phyloP scores from a whole-genome alignment of 1,140 invertebrate genomes.

The Nasonia vitripennis region DNA sequence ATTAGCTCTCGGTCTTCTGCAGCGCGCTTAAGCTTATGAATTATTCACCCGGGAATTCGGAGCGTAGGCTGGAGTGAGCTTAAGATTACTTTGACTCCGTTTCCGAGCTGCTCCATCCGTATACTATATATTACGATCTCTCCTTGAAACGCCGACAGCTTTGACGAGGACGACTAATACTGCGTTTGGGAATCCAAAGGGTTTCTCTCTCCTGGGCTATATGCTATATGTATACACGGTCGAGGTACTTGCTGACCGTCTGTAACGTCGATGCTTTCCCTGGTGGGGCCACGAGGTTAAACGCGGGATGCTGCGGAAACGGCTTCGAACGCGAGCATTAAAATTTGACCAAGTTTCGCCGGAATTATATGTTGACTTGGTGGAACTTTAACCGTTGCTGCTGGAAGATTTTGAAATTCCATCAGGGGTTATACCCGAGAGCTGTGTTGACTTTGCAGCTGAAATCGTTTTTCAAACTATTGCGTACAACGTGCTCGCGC shows the following conservation, averaged over 20 bases:
- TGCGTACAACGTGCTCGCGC: too few relatives aligned
- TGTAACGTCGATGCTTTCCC: background rate
- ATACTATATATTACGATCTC: background rate
- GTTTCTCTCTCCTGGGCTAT: background rate
- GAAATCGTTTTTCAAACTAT: too few relatives aligned
- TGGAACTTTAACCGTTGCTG: background rate
- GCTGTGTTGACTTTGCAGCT: too few relatives aligned
- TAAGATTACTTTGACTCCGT: constrained; percentile 28
- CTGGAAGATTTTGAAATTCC: background rate
- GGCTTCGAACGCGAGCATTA: background rate
- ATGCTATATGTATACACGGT: background rate
- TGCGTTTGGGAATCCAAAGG: background rate
- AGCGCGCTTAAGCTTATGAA: constrained; percentile 12
- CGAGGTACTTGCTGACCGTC: background rate
- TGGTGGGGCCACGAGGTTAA: background rate
- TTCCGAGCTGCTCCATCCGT: background rate
- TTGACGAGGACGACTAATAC: background rate
- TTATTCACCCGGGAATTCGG: constrained; percentile 19
- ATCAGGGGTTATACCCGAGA: background rate
- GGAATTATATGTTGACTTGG: background rate
- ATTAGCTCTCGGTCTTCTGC: background rate
- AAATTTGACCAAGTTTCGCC: background rate
- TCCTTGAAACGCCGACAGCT: background rate
- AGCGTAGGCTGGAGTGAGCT: background rate
- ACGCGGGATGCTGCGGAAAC: background rate